phyloP scores from a whole-genome alignment of 1,140 invertebrate species.

The Macrocentrus cingulum region DNA sequence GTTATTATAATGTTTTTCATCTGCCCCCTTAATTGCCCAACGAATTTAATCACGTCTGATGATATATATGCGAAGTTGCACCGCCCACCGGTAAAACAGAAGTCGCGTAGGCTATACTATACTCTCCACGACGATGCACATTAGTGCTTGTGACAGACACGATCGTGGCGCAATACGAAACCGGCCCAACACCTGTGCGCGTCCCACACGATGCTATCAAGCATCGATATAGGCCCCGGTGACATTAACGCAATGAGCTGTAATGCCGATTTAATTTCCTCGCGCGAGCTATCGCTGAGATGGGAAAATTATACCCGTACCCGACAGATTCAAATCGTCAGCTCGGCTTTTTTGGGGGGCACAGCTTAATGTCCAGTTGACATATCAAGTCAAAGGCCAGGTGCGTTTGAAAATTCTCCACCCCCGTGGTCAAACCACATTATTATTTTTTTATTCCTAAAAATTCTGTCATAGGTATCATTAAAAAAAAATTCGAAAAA shows the following conservation, averaged over 20 bases:
- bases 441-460: no score
- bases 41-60: no score
- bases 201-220: slow-evolving; percentile 42
- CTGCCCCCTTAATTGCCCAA: no score
- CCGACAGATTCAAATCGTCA: slow-evolving; percentile 33
- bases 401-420: not conserved
- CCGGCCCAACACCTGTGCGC: slow-evolving; percentile 46
- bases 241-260: slow-evolving; percentile 34
- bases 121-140: not conserved
- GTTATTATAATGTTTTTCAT: no score
- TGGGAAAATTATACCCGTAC: not conserved
- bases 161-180: slow-evolving; percentile 31
- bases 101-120: not conserved
- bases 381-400: slow-evolving; percentile 34
- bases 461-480: no score
- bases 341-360: slow-evolving; percentile 29
- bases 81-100: not conserved
- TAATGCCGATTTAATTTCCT: slow-evolving; percentile 53
- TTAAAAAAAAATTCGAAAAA: no score
- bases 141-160: slow-evolving; percentile 11
- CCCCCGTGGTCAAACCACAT: not conserved
- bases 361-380: slow-evolving; percentile 49
- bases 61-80: no score
- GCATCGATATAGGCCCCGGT: not conserved
- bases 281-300: not conserved